Base-by-base conservation (phyloP, 2,113 vertebrate species). In the Falco punctatus region DNA sequence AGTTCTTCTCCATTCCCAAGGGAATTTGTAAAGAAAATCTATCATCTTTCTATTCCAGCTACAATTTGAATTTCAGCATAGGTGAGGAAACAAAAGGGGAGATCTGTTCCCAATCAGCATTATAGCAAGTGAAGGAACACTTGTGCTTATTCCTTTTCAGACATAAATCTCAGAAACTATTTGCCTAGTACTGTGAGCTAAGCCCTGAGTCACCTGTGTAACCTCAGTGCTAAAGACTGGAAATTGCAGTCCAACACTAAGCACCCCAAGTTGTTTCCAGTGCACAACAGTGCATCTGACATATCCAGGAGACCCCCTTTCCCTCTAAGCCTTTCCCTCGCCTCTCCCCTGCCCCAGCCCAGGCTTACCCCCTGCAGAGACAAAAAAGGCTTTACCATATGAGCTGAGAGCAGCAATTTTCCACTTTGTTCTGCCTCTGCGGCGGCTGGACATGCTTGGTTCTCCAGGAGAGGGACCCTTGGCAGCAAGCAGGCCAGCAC, bases 151-250 rank as follows among this genome's bases (percentile, higher is more conserved):
- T 59, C 7, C 51, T 61, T 71, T 51, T 49, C 44, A 55, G 51
- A 42, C 13, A n/a, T 1, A 27, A 79, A 42, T 44, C 17, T 59
- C 7, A 2, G 32, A 48, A 77, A 13, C 10, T 30, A 15, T 46
- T 27, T n/a, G 8, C 54, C n/a, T 40, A 23, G 19, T 35, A 6
- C 33, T 33, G 57, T 18, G 27, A 54, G 26, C 62, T 35, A n/a
- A 40, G 14, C 2, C 2, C 30, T 67, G 70, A 28, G 35, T 19
- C 4, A 0, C 57, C 28, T 27, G 26, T 0, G 0, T 19, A 48
- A 38, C 40, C 49, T 11, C 75, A 32, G 18, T 17, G 35, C 61
- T 73, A 16, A 54, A 8, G 21, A 9, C 23, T 33, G 42, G 62
- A 51, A 49, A 15, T 40, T 33, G 27, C 32, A 38, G 23, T 26